Conservation (phyloP, 2,113 vertebrate species). For the Strigops habroptila region DNA sequence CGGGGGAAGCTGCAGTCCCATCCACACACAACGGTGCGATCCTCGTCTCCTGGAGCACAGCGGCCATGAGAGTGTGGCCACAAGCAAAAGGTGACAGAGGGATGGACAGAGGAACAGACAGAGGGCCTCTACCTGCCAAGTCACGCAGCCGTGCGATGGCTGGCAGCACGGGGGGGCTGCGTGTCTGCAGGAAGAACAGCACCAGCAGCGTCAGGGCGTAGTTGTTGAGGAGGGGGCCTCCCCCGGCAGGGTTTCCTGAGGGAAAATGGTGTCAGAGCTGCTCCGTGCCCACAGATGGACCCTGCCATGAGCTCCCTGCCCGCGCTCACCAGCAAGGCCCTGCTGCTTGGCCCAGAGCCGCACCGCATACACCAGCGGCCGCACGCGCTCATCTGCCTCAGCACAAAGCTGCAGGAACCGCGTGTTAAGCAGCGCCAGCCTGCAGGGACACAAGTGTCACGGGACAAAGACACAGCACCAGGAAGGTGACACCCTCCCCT, state of each 20-base stretch:
- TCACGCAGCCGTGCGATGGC: slow-evolving; percentile 76
- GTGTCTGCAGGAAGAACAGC: slow-evolving; percentile 89
- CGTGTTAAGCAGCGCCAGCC: slow-evolving; percentile 88
- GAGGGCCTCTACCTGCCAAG: slow-evolving; percentile 76
- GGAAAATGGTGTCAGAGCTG: rapidly evolving
- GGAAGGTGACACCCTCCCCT: neutral
- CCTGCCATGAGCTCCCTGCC: neutral
- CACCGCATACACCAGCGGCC: slow-evolving; percentile 82
- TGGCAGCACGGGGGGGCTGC: slow-evolving; percentile 82
- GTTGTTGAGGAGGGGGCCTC: slow-evolving; percentile 87
- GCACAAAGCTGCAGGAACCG: slow-evolving; percentile 86
- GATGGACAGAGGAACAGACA: too few species aligned
- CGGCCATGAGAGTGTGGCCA: rapidly evolving
- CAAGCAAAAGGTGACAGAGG: neutral
- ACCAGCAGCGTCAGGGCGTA: slow-evolving; percentile 89
- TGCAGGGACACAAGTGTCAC: neutral
- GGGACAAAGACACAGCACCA: neutral
- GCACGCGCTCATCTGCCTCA: slow-evolving; percentile 79
- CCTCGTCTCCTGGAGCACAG: slow-evolving; percentile 74
- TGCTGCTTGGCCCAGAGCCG: slow-evolving; percentile 89
- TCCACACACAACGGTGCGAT: slow-evolving; percentile 80
- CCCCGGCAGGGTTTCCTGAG: slow-evolving; percentile 70
- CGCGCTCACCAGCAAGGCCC: slow-evolving; percentile 80
- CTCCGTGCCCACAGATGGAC: neutral
- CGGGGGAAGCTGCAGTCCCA: slow-evolving; percentile 91